Evolutionary conservation across 2,888 invertebrate species (phyloP).

Genomic region (Himalopsyche anomala): DNA sequence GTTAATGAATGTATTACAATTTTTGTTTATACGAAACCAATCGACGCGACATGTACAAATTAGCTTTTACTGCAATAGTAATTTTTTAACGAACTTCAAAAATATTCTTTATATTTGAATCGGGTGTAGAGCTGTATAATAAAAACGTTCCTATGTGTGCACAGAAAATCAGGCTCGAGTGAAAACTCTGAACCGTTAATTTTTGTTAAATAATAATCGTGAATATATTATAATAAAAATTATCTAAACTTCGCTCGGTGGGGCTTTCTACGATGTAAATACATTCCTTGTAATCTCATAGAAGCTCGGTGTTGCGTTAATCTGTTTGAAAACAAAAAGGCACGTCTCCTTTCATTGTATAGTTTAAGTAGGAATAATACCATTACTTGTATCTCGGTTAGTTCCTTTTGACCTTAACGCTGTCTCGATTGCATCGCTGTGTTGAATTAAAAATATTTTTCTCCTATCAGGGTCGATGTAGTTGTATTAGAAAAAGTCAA

Average conservation of each 20-base stretch:
- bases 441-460: conserved; percentile 22
- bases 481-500: conserved; percentile 9
- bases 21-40: no score
- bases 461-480: conserved; percentile 8
- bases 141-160: no score
- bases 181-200: no score
- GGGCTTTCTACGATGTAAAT: neutral
- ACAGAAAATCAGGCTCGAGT: no score
- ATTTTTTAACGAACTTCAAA: no score
- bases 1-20: no score
- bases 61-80: no score
- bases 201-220: no score
- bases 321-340: neutral
- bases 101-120: no score
- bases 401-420: neutral
- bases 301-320: conserved; percentile 6
- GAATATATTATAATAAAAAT: neutral
- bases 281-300: conserved; percentile 37
- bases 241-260: conserved; percentile 4
- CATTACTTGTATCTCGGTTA: neutral
- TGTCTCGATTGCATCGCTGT: neutral
- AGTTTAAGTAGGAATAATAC: conserved; percentile 28
- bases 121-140: no score
- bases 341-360: neutral
- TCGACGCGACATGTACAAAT: no score